Evolutionary conservation across 2,113 vertebrate species (phyloP).

Genomic region (Excalfactoria chinensis): DNA sequence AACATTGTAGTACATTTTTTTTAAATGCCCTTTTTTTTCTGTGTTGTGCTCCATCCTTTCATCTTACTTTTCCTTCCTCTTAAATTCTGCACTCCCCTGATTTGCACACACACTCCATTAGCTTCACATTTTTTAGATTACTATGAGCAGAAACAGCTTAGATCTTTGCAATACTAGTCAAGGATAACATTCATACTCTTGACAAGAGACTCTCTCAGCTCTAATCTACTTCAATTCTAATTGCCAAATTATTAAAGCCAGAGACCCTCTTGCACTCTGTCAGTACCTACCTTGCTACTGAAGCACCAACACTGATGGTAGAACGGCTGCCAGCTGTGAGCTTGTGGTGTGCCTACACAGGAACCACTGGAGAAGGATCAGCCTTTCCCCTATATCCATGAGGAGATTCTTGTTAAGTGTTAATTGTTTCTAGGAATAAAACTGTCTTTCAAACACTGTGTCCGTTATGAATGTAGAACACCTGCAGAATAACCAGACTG

Average conservation of each 20-base stretch:
- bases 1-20: neutral
- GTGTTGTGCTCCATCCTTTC: neutral
- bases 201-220: constrained; percentile 23
- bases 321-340: neutral
- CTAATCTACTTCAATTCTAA: constrained; percentile 45
- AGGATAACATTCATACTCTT: constrained; percentile 42
- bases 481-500: neutral
- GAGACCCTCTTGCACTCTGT: neutral
- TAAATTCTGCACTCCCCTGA: neutral
- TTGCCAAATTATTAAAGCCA: constrained; percentile 15
- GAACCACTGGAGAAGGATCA: neutral
- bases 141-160: constrained; percentile 20
- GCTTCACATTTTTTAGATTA: constrained; percentile 33
- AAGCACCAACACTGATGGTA: neutral
- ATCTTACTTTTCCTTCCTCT: neutral
- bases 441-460: neutral
- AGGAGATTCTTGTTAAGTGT: neutral
- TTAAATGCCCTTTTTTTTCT: neutral
- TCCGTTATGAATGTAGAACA: neutral
- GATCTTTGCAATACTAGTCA: constrained; percentile 49
- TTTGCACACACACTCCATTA: neutral
- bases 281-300: constrained; percentile 16
- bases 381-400: neutral
- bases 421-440: neutral
- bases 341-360: neutral